Base-by-base conservation (phyloP, 2,888 invertebrate species). In the Phoronis australis region DNA sequence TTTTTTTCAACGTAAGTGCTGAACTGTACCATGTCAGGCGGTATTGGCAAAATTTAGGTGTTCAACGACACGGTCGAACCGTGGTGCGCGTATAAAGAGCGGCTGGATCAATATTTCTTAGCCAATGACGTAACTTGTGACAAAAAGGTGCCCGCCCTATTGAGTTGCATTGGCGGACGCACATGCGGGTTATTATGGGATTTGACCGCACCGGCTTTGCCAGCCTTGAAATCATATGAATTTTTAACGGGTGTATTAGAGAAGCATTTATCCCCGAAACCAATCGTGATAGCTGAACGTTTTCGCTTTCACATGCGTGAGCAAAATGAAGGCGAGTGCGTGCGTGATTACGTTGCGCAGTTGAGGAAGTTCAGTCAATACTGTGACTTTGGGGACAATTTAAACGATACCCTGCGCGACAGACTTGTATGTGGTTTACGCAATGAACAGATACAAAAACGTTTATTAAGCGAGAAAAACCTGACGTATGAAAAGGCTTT, bases 251-350 rank as follows among this genome's bases (percentile, higher is more conserved):
- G 40, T 12, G 9, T 49, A 22, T 18, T 59, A 1, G 18, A 40
- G 4, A 31, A 45, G 1, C 56, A 57, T 37, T 52, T 50, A 15
- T 42, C 35, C 20, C 50, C 59, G 0, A 57, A 54, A 48, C 51
- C 54, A 2, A 20, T 58, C 18, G 21, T 51, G 2, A 56, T 56
- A n/a, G 52, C 48, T 1, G 55, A 59, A 43, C 25, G 49, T 27
- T 53, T 54, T 22, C 37, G 52, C 1, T 60, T 59, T 38, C 40
- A 55, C 38, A 58, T 56, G 20, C 12, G 56, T 6, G 53, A 56
- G 23, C 56, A 56, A 27, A 35, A 37, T 4, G n/a, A 31, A 21
- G 56, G 51, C 39, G 43, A 48, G 31, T 42, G 42, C 18, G 48
- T 55, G 9, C 45, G 41, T 3, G 44, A 50, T 3, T 58, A 55